Evolutionary conservation across 2,888 invertebrate genomes (phyloP).

Genomic region (Stenolophus ochropezus): DNA sequence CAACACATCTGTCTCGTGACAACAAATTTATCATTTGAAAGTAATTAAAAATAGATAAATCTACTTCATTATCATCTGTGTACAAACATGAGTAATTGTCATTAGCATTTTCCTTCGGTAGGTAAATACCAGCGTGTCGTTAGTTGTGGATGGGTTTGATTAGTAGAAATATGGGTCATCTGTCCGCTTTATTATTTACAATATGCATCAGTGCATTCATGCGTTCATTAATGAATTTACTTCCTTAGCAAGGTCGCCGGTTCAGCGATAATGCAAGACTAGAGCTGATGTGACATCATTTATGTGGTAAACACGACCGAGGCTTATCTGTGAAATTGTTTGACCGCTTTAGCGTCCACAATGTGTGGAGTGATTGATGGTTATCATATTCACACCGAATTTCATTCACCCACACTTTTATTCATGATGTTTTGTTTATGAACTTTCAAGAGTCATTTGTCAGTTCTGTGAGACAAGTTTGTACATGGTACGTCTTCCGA

Average conservation of each 20-base stretch:
- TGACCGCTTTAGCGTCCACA: not conserved
- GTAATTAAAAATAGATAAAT: not conserved
- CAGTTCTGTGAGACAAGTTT: not conserved
- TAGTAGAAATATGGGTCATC: slow-evolving; percentile 37
- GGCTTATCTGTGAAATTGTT: slow-evolving; percentile 7
- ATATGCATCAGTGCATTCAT: slow-evolving; percentile 48
- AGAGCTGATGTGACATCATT: slow-evolving; percentile 41
- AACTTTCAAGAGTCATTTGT: not conserved
- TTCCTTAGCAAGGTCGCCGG: slow-evolving; percentile 41
- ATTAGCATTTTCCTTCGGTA: not conserved
- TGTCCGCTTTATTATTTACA: slow-evolving; percentile 31
- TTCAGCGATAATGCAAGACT: slow-evolving; percentile 42
- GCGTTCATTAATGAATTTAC: slow-evolving; percentile 50
- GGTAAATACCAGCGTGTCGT: not conserved
- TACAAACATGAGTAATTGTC: not conserved
- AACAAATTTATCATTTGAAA: not conserved
- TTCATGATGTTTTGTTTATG: not conserved
- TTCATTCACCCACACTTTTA: not conserved
- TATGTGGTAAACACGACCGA: slow-evolving; percentile 29
- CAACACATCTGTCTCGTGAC: not conserved
- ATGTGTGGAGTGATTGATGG: slow-evolving; percentile 12
- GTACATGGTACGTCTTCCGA: not conserved
- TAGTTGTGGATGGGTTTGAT: slow-evolving; percentile 22
- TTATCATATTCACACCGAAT: not conserved
- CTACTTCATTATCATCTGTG: not conserved